Percentiles rank a stretch among this genome's conserved stretches.
These are phyloP conservation scores for Picus viridis DNA, from an alignment of 2,797 vertebrate species.

Conservation along the genomic window DNA sequence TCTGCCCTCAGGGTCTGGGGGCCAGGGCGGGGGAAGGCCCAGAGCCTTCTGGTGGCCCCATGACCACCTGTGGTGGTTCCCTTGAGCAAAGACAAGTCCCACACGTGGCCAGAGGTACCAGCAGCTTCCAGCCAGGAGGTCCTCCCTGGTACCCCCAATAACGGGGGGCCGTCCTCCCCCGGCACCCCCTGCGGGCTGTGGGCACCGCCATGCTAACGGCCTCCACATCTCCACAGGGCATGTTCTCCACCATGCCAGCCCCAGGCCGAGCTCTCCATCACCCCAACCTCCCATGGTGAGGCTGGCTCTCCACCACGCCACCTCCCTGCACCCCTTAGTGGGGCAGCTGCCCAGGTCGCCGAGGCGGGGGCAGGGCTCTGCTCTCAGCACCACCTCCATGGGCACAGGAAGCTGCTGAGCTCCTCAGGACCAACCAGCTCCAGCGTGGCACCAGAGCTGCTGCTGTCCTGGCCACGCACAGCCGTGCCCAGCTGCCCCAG, in stretches of 20 bases:
- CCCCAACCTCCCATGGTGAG: rapidly evolving
- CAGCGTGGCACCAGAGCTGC: background rate
- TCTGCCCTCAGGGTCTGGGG: background rate
- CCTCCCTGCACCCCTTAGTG: background rate
- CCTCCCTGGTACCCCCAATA: background rate
- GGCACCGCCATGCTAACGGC: background rate
- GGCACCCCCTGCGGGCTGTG: background rate
- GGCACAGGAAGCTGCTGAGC: background rate
- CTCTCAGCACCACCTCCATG: background rate
- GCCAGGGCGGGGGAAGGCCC: rapidly evolving
- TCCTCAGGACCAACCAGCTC: background rate
- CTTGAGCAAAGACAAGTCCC: background rate
- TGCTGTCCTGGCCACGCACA: rapidly evolving
- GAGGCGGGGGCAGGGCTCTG: background rate
- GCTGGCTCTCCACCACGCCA: rapidly evolving
- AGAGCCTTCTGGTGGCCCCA: background rate
- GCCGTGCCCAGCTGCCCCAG: background rate
- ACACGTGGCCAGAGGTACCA: rapidly evolving
- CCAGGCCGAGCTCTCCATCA: background rate
- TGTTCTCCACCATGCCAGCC: background rate
- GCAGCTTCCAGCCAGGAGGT: background rate
- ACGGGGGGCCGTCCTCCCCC: background rate
- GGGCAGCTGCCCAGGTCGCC: background rate
- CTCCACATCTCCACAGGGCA: rapidly evolving
- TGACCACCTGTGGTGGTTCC: rapidly evolving